Evolutionary conservation across 2,888 invertebrate species (phyloP).

Genomic region (Drosophila leonis): DNA sequence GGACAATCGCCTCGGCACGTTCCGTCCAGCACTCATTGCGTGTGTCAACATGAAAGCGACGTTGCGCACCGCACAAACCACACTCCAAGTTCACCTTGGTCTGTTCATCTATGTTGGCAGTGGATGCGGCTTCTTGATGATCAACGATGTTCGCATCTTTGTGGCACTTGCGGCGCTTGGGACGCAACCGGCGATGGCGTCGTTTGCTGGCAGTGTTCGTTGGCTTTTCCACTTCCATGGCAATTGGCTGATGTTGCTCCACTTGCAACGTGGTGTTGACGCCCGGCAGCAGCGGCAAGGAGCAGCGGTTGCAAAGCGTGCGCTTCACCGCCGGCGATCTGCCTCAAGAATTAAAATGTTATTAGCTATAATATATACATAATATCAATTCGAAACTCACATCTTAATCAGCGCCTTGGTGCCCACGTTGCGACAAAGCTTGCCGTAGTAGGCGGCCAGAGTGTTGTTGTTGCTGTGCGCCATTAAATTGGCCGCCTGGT

Average conservation of each 20-base stretch:
- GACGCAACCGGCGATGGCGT: conserved; percentile 33
- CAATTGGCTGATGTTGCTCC: not conserved
- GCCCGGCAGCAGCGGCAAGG: conserved; percentile 78
- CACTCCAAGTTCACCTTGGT: conserved; percentile 69
- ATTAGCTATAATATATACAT: not conserved
- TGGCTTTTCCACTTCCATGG: not conserved
- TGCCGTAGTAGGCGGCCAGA: conserved; percentile 83
- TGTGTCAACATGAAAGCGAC: conserved; percentile 73
- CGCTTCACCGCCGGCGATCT: conserved; percentile 84
- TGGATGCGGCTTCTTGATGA: not conserved
- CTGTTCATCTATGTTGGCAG: conserved; percentile 42
- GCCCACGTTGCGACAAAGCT: conserved; percentile 82
- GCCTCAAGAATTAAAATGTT: not conserved
- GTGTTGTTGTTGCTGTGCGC: conserved; percentile 75
- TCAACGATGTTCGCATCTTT: not conserved
- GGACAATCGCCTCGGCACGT: conserved; percentile 74
- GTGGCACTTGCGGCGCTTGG: not conserved
- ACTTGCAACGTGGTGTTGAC: conserved; percentile 75
- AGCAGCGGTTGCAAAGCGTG: conserved; percentile 83
- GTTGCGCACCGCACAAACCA: conserved; percentile 71
- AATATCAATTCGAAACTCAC: conserved; percentile 62
- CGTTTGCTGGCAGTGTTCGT: not conserved
- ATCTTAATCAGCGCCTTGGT: conserved; percentile 83
- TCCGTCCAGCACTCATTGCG: conserved; percentile 83
- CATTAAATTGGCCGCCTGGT: conserved; percentile 84